phyloP scores from a whole-genome alignment of 2,113 vertebrate genomes.

The Oncorhynchus masou region DNA sequence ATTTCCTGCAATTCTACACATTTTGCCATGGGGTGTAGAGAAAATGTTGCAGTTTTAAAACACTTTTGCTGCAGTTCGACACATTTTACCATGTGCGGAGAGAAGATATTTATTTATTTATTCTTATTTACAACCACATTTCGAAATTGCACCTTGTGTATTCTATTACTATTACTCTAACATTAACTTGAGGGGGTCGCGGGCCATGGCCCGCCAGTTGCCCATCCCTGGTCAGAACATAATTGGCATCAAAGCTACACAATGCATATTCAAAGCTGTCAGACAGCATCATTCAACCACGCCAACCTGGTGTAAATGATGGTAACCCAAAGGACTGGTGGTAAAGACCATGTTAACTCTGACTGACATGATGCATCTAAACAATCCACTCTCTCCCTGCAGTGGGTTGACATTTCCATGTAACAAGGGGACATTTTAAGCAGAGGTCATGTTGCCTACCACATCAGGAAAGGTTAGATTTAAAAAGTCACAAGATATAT shows the following conservation, averaged over 20 bases:
- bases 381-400: not conserved
- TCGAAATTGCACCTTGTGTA: no score
- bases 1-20: no score
- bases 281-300: conserved; percentile 3
- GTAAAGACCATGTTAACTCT: conserved; percentile 7
- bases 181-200: no score
- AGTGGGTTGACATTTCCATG: not conserved
- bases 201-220: no score
- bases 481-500: no score
- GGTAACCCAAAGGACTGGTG: not conserved
- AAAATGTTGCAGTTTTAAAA: no score
- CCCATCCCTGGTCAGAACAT: not conserved
- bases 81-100: no score
- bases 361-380: conserved; percentile 4
- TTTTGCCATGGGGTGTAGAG: no score
- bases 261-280: conserved; percentile 1
- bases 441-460: not conserved
- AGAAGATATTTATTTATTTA: no score
- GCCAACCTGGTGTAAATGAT: not conserved
- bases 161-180: no score
- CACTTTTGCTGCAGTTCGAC: no score
- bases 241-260: not conserved
- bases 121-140: no score
- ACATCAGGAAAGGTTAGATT: not conserved
- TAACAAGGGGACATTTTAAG: not conserved